phyloP scores from a whole-genome alignment of 2,113 vertebrate species.

The Martes martes region DNA sequence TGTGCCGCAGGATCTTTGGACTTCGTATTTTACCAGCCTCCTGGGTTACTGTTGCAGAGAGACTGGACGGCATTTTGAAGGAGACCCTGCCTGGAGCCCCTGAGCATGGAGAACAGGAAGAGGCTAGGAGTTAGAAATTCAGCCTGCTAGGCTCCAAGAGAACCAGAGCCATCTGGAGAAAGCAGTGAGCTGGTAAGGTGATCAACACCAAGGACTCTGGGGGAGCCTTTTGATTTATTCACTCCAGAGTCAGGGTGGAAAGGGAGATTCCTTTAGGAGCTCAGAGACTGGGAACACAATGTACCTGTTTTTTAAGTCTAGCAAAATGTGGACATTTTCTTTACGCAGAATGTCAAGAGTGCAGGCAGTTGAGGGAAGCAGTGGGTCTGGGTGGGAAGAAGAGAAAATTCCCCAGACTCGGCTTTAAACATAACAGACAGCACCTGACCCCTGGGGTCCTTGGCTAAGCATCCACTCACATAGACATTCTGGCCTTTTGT shows the following conservation, averaged over 20 bases:
- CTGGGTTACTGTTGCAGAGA: neutral
- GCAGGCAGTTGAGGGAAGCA: neutral
- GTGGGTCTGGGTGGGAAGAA: neutral
- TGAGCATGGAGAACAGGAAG: neutral
- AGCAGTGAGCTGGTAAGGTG: neutral
- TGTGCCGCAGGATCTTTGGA: neutral
- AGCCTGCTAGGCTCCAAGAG: neutral
- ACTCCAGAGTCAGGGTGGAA: neutral
- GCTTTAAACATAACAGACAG: neutral
- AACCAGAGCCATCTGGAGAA: neutral
- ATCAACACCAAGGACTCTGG: neutral
- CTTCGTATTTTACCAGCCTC: neutral
- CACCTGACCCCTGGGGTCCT: neutral
- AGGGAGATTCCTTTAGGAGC: neutral
- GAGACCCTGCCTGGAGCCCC: neutral
- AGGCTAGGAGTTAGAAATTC: neutral
- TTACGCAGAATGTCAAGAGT: neutral
- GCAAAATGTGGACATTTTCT: neutral
- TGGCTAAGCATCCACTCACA: neutral
- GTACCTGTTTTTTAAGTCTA: neutral
- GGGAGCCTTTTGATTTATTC: neutral
- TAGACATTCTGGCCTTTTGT: neutral
- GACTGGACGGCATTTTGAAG: neutral
- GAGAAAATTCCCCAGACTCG: slow-evolving; percentile 13
- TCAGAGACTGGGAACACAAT: neutral